A percentile compares a stretch with the other conserved stretches of the same genome.
Conservation (phyloP, 2,113 vertebrate genomes). For the Podarcis cretensis region DNA sequence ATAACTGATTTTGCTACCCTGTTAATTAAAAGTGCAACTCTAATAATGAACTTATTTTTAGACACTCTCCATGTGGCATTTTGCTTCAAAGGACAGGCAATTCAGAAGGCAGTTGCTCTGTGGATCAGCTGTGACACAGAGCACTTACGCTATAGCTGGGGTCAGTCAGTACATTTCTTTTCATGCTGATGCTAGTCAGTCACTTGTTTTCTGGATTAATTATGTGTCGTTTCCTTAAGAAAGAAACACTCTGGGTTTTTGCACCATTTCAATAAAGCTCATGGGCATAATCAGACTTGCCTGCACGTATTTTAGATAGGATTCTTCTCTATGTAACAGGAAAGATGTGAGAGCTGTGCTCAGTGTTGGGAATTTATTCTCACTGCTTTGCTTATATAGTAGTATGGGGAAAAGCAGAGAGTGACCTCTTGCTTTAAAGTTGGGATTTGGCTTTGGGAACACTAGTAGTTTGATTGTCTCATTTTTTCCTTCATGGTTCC, state of each 20-base stretch:
- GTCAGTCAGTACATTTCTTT: constrained; percentile 63
- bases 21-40: constrained; percentile 69
- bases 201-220: constrained; percentile 68
- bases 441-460: constrained; percentile 40
- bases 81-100: constrained; percentile 68
- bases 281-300: constrained; percentile 29
- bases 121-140: constrained; percentile 62
- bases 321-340: neutral
- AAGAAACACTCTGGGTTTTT: constrained; percentile 46
- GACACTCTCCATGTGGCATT: constrained; percentile 34
- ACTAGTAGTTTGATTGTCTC: constrained; percentile 37
- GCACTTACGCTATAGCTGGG: constrained; percentile 60
- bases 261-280: constrained; percentile 57
- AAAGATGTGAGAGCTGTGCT: neutral
- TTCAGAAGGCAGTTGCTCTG: constrained; percentile 64
- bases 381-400: neutral
- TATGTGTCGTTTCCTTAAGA: constrained; percentile 61
- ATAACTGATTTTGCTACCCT: constrained; percentile 49
- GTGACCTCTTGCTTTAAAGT: constrained; percentile 36
- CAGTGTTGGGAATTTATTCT: neutral
- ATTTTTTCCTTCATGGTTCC: constrained; percentile 51
- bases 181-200: constrained; percentile 62
- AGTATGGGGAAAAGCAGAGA: constrained; percentile 7
- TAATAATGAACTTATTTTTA: constrained; percentile 69
- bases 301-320: constrained; percentile 32